Conservation (phyloP, 2,113 vertebrate species). For the Sylvilagus bachmani region DNA sequence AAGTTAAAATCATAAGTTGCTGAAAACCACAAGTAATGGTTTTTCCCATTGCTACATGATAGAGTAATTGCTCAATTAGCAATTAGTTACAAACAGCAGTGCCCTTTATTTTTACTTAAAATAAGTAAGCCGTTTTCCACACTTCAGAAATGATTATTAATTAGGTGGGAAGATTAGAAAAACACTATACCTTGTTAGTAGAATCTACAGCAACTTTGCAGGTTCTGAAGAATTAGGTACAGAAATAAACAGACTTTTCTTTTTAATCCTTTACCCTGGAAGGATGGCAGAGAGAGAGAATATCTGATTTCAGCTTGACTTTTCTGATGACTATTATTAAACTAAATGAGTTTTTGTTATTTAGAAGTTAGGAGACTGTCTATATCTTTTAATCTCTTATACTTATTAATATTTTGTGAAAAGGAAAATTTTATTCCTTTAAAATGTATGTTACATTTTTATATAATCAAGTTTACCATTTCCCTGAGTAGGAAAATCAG, state of each 20-base stretch:
- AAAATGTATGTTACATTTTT: background rate
- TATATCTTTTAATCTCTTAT: background rate
- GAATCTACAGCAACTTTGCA: background rate
- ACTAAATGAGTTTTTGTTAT: background rate
- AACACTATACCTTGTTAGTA: constrained; percentile 23
- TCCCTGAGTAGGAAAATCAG: background rate
- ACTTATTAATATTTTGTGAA: background rate
- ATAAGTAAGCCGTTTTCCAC: constrained; percentile 72
- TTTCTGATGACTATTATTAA: background rate
- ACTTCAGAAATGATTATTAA: constrained; percentile 74
- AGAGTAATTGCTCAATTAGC: constrained; percentile 81
- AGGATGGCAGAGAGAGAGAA: background rate
- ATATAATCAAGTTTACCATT: background rate
- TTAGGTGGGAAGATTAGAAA: constrained; percentile 53
- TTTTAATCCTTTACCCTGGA: background rate
- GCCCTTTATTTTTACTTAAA: constrained; percentile 82
- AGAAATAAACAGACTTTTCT: background rate
- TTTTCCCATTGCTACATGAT: constrained; percentile 69
- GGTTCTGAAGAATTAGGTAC: constrained; percentile 11
- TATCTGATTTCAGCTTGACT: background rate
- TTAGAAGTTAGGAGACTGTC: background rate
- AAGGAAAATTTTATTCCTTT: background rate
- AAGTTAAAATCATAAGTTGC: constrained; percentile 82
- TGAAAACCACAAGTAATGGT: constrained; percentile 75
- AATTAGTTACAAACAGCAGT: constrained; percentile 80